These are phyloP conservation scores for Struthio camelus DNA, from an alignment of 2,113 vertebrate species.

Conservation along the genomic window DNA sequence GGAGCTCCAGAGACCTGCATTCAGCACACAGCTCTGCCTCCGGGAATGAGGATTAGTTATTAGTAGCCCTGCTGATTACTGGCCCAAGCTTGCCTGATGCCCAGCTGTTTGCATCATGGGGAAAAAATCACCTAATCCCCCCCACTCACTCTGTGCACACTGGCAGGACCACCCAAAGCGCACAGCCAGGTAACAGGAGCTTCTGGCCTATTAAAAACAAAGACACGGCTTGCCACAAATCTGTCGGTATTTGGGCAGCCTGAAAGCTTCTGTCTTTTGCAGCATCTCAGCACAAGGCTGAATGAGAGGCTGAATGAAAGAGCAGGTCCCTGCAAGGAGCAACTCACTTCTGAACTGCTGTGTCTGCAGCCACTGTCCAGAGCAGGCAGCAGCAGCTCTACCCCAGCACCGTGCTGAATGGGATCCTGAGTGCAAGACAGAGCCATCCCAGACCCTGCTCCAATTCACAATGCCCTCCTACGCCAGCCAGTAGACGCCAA, in stretches of 20 bases:
- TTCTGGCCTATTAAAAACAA: background rate
- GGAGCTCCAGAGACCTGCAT: background rate
- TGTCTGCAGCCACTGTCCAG: too few relatives aligned
- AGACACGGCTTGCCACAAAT: fast-evolving
- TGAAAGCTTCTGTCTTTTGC: background rate
- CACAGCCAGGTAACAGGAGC: background rate
- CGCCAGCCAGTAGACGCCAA: fast-evolving
- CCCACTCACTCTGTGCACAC: fast-evolving
- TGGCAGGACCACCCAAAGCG: background rate
- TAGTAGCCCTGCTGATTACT: background rate
- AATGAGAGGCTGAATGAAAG: background rate
- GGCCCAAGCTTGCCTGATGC: background rate
- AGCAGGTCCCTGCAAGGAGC: background rate
- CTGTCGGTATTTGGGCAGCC: background rate
- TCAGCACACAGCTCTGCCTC: background rate
- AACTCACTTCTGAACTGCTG: background rate
- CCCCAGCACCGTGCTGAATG: fast-evolving
- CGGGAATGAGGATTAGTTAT: background rate
- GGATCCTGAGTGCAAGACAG: background rate
- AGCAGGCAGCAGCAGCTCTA: background rate
- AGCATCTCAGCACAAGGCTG: background rate
- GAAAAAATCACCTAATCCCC: background rate
- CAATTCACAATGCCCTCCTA: background rate
- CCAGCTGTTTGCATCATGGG: background rate
- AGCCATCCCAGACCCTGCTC: background rate